phyloP scores from a whole-genome alignment of 2,888 invertebrate species.

The Aleiodes testaceus region DNA sequence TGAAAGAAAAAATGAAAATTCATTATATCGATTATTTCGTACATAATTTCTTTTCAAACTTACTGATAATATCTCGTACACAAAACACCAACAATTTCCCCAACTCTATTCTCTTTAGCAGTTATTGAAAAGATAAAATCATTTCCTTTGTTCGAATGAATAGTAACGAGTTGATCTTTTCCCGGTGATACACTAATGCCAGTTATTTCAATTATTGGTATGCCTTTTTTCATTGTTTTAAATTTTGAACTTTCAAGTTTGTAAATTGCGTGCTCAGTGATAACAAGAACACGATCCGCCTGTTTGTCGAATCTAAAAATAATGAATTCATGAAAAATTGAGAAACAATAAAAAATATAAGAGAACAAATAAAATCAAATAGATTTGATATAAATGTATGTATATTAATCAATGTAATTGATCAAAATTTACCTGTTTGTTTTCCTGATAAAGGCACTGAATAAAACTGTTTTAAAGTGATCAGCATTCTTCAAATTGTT shows the following conservation, averaged over 20 bases:
- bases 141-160: conserved; percentile 90
- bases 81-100: conserved; percentile 89
- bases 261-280: conserved; percentile 89
- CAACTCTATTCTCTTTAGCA: conserved; percentile 83
- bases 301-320: conserved; percentile 79
- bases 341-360: not conserved
- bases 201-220: conserved; percentile 86
- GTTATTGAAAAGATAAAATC: conserved; percentile 90
- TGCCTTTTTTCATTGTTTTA: conserved; percentile 90
- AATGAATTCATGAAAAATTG: too few relatives aligned
- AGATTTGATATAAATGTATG: not conserved
- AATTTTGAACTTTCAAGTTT: conserved; percentile 92
- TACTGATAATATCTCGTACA: conserved; percentile 85
- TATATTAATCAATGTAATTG: conserved; percentile 2
- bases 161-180: conserved; percentile 88
- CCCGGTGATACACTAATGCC: conserved; percentile 90
- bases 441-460: conserved; percentile 68
- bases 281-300: conserved; percentile 90
- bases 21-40: conserved; percentile 9
- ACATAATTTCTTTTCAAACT: conserved; percentile 68
- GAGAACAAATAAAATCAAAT: not conserved
- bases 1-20: conserved; percentile 67
- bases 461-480: conserved; percentile 76
- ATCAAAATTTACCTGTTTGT: conserved; percentile 64
- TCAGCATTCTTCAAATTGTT: conserved; percentile 81